Evolutionary conservation across 2,113 vertebrate genomes (phyloP), one percentile per base, ranked within the genome.

Genomic region (Aphyosemion australe): DNA sequence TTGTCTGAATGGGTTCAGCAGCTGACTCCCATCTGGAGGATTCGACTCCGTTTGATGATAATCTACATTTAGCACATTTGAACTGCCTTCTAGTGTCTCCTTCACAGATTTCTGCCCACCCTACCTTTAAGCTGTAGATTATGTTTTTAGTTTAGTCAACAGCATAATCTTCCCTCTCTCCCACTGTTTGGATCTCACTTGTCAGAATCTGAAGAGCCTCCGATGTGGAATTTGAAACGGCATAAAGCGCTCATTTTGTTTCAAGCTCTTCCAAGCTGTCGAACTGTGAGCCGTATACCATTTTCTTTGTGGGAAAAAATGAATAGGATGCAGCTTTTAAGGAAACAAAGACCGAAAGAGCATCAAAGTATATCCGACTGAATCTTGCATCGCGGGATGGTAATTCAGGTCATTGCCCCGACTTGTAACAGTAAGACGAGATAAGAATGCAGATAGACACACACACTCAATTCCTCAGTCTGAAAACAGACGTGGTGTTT

Each of bases 401-500:
- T 56, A 47, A 49, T 26, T 8, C 58, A 47, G 46, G 49, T 65
- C 14, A 3, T 8, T 48, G 61, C n/a, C 50, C 57, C 21, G 51
- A 61, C 55, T 39, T 69, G 76, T 51, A 65, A 66, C 49, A 69
- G 68, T 48, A 61, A 55, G 56, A 43, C 19, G 8, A 80, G 76
- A 76, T 72, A 65, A 67, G 77, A 67, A 61, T 56, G 63, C 61
- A 73, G 43, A 21, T 68, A 64, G 14, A 47, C 12, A 45, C 20
- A 19, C 41, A 58, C 51, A 51, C 66, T 59, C 52, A 42, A 53
- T 76, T 82, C 71, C 63, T 80, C 74, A 57, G 79, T 81, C 74
- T 83, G 82, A 76, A 69, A 76, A 57, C 69, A 77, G 79, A 79
- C 69, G 2, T 65, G 63, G 56, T 85, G 85, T 87, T 87, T 85